phyloP scores from a whole-genome alignment of 2,113 vertebrate genomes.

The Tachysurus vachellii region DNA sequence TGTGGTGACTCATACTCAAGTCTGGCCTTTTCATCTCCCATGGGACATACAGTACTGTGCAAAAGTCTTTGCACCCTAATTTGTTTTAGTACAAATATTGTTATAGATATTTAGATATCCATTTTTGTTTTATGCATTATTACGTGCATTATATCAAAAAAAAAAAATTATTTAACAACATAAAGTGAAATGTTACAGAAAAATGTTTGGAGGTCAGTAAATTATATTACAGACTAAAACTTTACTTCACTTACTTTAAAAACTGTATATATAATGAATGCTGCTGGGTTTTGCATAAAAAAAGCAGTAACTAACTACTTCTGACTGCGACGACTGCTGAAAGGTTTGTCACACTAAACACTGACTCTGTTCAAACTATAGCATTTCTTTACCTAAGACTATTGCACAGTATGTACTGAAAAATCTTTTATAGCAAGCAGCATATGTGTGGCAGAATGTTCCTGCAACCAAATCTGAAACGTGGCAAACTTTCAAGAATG shows the following conservation, averaged over 20 bases:
- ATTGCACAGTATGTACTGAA: background rate
- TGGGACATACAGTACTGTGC: background rate
- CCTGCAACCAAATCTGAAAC: background rate
- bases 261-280: background rate
- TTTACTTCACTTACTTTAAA: background rate
- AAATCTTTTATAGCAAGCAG: background rate
- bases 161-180: background rate
- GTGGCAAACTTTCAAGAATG: constrained; percentile 5
- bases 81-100: background rate
- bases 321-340: background rate
- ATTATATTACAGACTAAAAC: background rate
- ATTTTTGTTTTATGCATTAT: background rate
- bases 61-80: background rate
- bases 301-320: background rate
- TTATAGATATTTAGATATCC: background rate
- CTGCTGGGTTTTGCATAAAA: background rate
- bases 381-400: background rate
- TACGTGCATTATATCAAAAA: too few species aligned
- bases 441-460: background rate
- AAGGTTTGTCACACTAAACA: background rate
- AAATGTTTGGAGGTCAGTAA: background rate
- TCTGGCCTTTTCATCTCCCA: background rate
- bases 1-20: constrained; percentile 17
- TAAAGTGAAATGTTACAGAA: background rate
- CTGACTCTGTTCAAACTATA: background rate